Base-by-base conservation (phyloP, 2,797 vertebrate genomes). In the Aplochiton taeniatus region DNA sequence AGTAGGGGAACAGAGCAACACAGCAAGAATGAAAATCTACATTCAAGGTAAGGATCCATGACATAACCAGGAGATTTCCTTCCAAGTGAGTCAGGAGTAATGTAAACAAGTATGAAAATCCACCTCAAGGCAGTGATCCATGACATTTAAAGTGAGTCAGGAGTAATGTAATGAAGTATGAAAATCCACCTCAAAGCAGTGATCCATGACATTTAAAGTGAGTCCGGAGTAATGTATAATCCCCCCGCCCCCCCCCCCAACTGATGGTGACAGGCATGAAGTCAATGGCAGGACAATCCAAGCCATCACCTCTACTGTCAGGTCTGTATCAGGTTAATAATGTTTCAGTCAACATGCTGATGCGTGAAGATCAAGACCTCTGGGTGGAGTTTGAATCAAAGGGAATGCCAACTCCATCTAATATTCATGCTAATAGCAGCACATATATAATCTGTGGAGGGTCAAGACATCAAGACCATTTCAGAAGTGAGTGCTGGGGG, bases 401-500 rank as follows among this genome's bases (percentile, higher is more conserved):
- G 75, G 48, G 17, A 11, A 50, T 6, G 49, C 59, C 60, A 66
- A 72, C 49, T 62, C 9, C 44, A 52, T 72, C 66, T 75, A 73
- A 81, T 79, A 70, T 78, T 79, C 66, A 77, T 74, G 56, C 70
- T 75, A 84, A 77, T 77, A 66, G 60, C 70, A 78, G 67, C 65
- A 79, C 82, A 86, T 79, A 82, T 81, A 73, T 69, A 64, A 74
- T 58, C 18, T 84, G 70, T 58, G 20, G 63, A 80, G 66, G 73
- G 70, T 19, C 74, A 81, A n/a, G 71, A 79, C 77, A 83, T 87
- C 79, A 85, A 72, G 83, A 85, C 72, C 66, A 66, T 69, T 78
- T 63, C n/a, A 65, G 58, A 80, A 80, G 86, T 81, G 9, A 83
- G 76, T 70, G 66, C 77, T 75, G 76, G 66, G n/a, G 67, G 70